Evolutionary conservation across 2,888 invertebrate species (phyloP).

Genomic region (Xylota sylvarum): DNA sequence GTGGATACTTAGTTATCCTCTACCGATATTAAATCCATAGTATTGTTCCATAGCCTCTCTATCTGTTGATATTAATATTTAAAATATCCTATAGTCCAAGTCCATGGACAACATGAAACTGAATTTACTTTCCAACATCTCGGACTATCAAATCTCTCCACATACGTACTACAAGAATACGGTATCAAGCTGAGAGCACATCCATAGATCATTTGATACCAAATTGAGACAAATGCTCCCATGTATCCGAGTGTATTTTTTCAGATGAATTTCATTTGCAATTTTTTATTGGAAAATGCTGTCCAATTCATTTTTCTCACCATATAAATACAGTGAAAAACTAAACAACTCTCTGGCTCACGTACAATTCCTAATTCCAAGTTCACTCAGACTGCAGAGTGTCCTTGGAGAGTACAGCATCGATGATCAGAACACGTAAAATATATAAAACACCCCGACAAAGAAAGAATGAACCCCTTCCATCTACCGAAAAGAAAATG

Average conservation of each 20-base stretch:
- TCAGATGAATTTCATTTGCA: background rate
- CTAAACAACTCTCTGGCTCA: conserved; percentile 8
- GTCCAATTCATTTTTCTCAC: background rate
- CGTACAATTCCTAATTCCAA: conserved; percentile 33
- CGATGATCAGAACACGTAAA: conserved; percentile 59
- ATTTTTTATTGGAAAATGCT: background rate
- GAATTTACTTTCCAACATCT: no score
- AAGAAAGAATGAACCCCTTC: background rate
- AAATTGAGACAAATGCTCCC: no score
- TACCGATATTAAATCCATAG: no score
- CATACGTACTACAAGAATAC: no score
- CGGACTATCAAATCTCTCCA: no score
- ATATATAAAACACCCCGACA: conserved; percentile 47
- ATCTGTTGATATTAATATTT: no score
- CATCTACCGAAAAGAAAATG: background rate
- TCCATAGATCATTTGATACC: no score
- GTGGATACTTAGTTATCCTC: no score
- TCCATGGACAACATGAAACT: no score
- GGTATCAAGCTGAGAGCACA: no score
- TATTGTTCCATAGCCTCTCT: no score
- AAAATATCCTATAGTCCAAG: no score
- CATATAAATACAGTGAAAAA: background rate
- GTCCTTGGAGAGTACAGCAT: conserved; percentile 28
- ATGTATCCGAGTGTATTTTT: background rate
- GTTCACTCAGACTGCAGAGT: conserved; percentile 15